Evolutionary conservation across 2,888 invertebrate genomes (phyloP), one percentile per base, ranked within the genome.

Genomic region (Parascotia fuliginaria): DNA sequence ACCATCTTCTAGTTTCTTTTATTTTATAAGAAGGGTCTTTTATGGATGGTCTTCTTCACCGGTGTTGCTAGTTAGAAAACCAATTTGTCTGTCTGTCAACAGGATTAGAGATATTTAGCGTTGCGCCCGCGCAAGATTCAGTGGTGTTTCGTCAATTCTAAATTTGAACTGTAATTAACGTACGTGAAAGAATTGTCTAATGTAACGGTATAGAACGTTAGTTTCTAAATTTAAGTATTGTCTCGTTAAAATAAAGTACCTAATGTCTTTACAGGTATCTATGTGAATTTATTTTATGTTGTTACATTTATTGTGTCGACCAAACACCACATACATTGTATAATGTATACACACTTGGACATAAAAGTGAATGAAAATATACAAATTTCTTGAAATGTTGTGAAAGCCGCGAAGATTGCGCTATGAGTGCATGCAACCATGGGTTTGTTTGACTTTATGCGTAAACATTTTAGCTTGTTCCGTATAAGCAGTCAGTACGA

Each of bases 41-140:
- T 13, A 13, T 34, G 1, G 45, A 3, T 75, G 75, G 81, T 51
- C 60, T 7, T 50, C 29, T 49, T 34, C 39, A 60, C 55, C 62
- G 48, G 54, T 56, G 51, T 65, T 67, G 70, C 70, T 75, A 79
- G 81, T 82, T 77, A 80, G 85, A 82, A 83, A 81, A 78, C 75
- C 75, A 83, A 89, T 90, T 86, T 85, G 86, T 89, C 81, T 75
- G 76, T 79, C 83, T 86, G 89, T 89, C 89, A 86, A 74, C 85
- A 68, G 70, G 76, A 72, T 78, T 74, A 75, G 75, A 76, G 72
- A 81, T 75, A 79, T 81, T 79, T 78, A 75, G 75, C 73, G 74
- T 58, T 65, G 66, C 62, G 52, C 60, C 63, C 61, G 61, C 60
- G 63, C 50, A 61, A 61, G 68, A 65, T 65, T 70, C 60, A 61